phyloP scores from a whole-genome alignment of 2,113 vertebrate genomes.

The Misgurnus anguillicaudatus region DNA sequence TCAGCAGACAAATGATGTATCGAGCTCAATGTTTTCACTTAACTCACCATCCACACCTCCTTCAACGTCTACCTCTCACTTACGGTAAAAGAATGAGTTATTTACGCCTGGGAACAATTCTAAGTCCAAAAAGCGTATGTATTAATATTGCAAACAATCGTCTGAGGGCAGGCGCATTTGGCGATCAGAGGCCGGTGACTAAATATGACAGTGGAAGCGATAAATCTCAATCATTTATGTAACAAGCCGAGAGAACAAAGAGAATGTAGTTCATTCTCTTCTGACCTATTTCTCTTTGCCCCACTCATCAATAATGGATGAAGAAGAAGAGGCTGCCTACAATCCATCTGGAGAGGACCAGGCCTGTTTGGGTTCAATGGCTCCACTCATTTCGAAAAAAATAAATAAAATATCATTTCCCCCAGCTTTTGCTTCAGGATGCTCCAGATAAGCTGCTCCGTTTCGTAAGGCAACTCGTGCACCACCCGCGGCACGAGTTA shows the following conservation, averaged over 20 bases:
- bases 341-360: conserved; percentile 53
- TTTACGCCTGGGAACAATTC: conserved; percentile 31
- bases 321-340: conserved; percentile 51
- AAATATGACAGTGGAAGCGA: conserved; percentile 36
- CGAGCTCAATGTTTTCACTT: conserved; percentile 22
- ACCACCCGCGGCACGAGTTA: not conserved
- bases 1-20: not conserved
- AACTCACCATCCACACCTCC: conserved; percentile 28
- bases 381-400: conserved; percentile 37
- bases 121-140: not conserved
- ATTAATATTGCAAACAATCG: conserved; percentile 39
- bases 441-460: conserved; percentile 25
- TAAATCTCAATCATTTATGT: conserved; percentile 56
- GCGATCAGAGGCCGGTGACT: conserved; percentile 25
- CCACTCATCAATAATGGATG: conserved; percentile 57
- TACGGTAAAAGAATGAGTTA: conserved; percentile 23
- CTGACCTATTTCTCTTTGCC: conserved; percentile 56
- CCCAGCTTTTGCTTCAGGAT: conserved; percentile 35
- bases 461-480: conserved; percentile 28
- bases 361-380: conserved; percentile 43
- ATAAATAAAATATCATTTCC: conserved; percentile 31
- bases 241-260: conserved; percentile 52
- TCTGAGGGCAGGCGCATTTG: not conserved
- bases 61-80: conserved; percentile 19
- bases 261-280: conserved; percentile 59